Conservation (phyloP, 2,113 vertebrate genomes). For the Ifrita kowaldi region DNA sequence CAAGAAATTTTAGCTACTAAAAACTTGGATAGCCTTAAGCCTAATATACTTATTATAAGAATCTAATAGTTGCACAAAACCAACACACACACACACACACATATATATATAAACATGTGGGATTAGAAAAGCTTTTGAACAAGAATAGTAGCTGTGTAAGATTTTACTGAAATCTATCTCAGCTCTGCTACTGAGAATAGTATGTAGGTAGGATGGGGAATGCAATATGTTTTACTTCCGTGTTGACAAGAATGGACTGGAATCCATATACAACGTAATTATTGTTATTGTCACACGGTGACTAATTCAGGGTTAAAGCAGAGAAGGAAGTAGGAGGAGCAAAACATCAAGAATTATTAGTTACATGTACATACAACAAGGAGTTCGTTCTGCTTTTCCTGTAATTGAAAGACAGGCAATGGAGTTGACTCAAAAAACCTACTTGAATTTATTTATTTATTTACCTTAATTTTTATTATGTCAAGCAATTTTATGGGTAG, state of each 20-base stretch:
- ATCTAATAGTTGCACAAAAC: neutral
- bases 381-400: neutral
- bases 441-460: neutral
- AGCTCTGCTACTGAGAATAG: neutral
- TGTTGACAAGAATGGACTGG: neutral
- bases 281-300: neutral
- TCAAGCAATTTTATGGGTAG: neutral
- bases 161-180: neutral
- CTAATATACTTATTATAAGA: neutral
- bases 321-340: slow-evolving; percentile 14
- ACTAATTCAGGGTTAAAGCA: neutral
- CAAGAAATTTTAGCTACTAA: neutral
- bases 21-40: neutral
- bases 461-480: neutral
- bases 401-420: neutral
- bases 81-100: no score
- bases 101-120: neutral
- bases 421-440: neutral
- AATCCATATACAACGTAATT: neutral
- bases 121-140: neutral
- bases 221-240: neutral
- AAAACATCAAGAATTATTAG: neutral
- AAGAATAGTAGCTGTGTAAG: neutral
- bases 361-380: neutral
- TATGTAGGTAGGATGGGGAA: neutral